Conservation (phyloP, 92 coral and sea anemone species). For the Ricordea florida region DNA sequence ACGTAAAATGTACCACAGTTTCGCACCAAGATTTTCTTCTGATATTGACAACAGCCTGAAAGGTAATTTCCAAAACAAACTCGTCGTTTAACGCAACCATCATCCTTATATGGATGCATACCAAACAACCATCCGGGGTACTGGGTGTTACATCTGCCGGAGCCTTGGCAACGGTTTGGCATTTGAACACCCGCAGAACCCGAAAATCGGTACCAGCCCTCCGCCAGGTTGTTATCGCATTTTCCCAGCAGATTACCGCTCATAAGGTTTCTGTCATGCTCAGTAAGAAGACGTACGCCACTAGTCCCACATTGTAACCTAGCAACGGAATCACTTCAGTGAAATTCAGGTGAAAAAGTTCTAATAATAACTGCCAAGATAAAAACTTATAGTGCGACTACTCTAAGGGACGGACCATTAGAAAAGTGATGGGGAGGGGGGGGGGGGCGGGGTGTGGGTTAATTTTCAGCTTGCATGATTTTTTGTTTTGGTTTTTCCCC, state of each 20-base stretch:
- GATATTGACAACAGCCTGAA: conserved; percentile 65
- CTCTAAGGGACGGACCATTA: too few species aligned
- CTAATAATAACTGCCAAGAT: too few species aligned
- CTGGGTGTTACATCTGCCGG: conserved; percentile 65
- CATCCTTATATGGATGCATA: conserved; percentile 71
- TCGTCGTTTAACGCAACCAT: conserved; percentile 68
- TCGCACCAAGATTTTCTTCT: conserved; percentile 65
- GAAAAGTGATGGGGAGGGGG: too few species aligned
- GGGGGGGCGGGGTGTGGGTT: too few species aligned
- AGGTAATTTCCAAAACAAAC: conserved; percentile 79
- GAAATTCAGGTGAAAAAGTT: background rate
- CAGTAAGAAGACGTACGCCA: conserved; percentile 74
- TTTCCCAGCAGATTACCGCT: conserved; percentile 49
- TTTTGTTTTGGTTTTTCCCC: too few species aligned
- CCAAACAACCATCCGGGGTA: conserved; percentile 93
- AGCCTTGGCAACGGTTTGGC: conserved; percentile 66
- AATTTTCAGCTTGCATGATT: too few species aligned
- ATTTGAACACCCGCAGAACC: conserved; percentile 79
- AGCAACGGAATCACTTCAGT: background rate
- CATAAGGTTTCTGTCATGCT: conserved; percentile 58
- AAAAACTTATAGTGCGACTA: too few species aligned
- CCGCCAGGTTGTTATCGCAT: conserved; percentile 81
- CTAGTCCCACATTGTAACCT: conserved; percentile 82
- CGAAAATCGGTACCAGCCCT: conserved; percentile 88
- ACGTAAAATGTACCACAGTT: conserved; percentile 84